These are phyloP conservation scores for Archips xylosteana DNA, from an alignment of 2,888 invertebrate species.

Conservation along the genomic window DNA sequence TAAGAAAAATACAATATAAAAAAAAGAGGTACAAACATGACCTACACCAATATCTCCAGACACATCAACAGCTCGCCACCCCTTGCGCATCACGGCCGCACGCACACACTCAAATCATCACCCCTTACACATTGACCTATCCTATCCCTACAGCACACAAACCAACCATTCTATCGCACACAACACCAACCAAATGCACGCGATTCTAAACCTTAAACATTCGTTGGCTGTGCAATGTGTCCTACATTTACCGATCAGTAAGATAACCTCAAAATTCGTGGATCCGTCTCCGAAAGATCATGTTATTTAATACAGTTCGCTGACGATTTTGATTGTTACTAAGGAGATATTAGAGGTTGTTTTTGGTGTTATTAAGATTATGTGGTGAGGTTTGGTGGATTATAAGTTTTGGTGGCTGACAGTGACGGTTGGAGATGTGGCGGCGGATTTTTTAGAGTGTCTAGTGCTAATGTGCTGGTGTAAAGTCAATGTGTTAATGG, in stretches of 20 bases:
- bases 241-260: constrained; percentile 77
- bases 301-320: constrained; percentile 51
- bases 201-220: constrained; percentile 69
- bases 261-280: constrained; percentile 81
- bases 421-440: constrained; percentile 44
- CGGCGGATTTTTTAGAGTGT: constrained; percentile 41
- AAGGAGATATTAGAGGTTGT: constrained; percentile 41
- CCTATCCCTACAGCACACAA: constrained; percentile 52
- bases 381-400: constrained; percentile 3
- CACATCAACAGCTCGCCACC: constrained; percentile 49
- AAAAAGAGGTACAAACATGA: constrained; percentile 6
- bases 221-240: constrained; percentile 66
- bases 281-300: constrained; percentile 63
- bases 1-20: not conserved
- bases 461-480: constrained; percentile 29
- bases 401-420: constrained; percentile 12
- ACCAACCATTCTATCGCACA: constrained; percentile 57
- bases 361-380: constrained; percentile 36
- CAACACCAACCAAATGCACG: constrained; percentile 58
- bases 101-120: constrained; percentile 61
- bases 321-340: constrained; percentile 50
- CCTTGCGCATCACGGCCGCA: constrained; percentile 52
- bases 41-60: constrained; percentile 46
- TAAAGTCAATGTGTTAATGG: constrained; percentile 16
- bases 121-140: constrained; percentile 53